A percentile compares a stretch with the other conserved stretches of the same genome.
phyloP scores from a whole-genome alignment of 30 jellyfish, hydroid and myxozoan genomes.

The Turritopsis rubra region DNA sequence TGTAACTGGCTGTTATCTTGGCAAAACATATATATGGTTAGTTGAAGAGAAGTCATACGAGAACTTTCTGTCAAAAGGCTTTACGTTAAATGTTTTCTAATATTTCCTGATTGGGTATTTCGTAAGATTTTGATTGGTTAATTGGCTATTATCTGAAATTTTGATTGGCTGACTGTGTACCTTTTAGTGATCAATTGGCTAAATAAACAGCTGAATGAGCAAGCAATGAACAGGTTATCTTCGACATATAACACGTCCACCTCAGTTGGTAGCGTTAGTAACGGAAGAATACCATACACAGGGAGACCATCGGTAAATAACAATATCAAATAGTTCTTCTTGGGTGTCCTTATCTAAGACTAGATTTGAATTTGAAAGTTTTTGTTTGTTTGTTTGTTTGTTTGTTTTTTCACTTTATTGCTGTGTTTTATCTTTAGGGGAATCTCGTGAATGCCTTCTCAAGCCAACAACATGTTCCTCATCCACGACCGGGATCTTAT shows the following conservation, averaged over 20 bases:
- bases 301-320: slow-evolving; percentile 8
- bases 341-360: not conserved
- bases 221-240: slow-evolving; percentile 33
- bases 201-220: slow-evolving; percentile 73
- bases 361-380: not conserved
- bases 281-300: slow-evolving; percentile 3
- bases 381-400: not conserved
- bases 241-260: slow-evolving; percentile 23
- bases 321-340: not conserved
- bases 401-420: not conserved
- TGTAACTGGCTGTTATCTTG: no score
- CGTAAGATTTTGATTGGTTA: not conserved
- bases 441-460: not conserved
- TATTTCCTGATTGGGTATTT: no score
- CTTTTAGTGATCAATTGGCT: slow-evolving; percentile 69
- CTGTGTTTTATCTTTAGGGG: not conserved
- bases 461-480: not conserved
- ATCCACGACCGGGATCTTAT: not conserved
- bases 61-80: no score
- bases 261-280: not conserved
- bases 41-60: no score
- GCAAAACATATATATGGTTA: no score
- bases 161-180: not conserved
- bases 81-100: no score
- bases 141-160: not conserved